These are phyloP conservation scores for Sinohyriopsis cumingii DNA, from an alignment of 2,888 invertebrate genomes.

Conservation along the genomic window DNA sequence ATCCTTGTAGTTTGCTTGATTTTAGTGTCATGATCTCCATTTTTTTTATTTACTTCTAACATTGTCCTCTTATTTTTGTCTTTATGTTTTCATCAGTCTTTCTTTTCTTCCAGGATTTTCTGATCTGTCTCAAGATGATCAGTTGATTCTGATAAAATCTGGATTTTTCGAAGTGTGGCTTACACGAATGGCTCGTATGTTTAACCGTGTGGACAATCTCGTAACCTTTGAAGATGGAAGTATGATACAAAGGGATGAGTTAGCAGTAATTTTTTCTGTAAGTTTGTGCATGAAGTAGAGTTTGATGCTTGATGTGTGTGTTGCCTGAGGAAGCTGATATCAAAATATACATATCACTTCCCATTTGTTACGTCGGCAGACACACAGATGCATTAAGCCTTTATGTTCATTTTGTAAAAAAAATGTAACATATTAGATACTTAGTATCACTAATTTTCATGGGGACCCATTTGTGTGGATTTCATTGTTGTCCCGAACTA, in stretches of 20 bases:
- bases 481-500: no score
- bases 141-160: slow-evolving; percentile 94
- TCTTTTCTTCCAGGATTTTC: slow-evolving; percentile 79
- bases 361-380: no score
- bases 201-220: slow-evolving; percentile 78
- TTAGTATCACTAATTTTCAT: no score
- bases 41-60: no score
- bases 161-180: slow-evolving; percentile 98
- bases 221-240: slow-evolving; percentile 93
- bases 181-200: slow-evolving; percentile 86
- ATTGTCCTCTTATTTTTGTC: not conserved
- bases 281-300: slow-evolving; percentile 16
- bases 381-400: no score
- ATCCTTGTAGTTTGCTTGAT: no score
- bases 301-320: not conserved
- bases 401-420: no score
- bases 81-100: not conserved
- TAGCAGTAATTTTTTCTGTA: slow-evolving; percentile 77
- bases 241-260: slow-evolving; percentile 85
- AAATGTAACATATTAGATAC: no score
- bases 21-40: no score
- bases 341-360: no score
- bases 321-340: no score
- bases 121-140: slow-evolving; percentile 93
- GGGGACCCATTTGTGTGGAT: no score